Percentiles rank a stretch among this genome's conserved stretches.
Evolutionary conservation across 2,797 vertebrate species (phyloP).

Genomic region (Vespertilio murinus): DNA sequence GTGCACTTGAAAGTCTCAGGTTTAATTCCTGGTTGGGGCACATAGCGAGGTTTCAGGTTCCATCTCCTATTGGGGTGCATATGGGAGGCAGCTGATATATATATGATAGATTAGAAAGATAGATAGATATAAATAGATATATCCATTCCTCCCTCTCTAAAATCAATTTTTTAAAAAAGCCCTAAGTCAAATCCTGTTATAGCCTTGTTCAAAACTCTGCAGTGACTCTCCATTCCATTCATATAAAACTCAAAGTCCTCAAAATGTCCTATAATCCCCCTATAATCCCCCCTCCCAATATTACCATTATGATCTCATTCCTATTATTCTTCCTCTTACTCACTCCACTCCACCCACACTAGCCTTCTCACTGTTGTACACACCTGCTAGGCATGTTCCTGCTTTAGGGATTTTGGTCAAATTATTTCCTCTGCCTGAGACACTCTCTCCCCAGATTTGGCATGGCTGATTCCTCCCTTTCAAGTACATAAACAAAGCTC

Average conservation of each 20-base stretch:
- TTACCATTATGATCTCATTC: neutral
- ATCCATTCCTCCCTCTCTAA: neutral
- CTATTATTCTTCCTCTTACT: neutral
- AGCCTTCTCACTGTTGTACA: neutral
- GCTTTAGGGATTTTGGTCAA: neutral
- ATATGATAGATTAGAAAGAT: too few species aligned
- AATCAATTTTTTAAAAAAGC: neutral
- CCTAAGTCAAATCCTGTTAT: neutral
- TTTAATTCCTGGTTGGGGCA: neutral
- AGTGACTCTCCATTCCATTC: neutral
- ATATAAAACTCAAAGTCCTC: neutral
- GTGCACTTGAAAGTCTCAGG: neutral
- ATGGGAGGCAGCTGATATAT: neutral
- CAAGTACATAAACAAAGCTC: neutral
- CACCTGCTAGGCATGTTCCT: neutral
- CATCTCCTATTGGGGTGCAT: neutral
- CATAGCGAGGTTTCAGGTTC: neutral
- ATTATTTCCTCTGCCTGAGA: neutral
- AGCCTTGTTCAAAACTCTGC: neutral
- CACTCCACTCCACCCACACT: neutral
- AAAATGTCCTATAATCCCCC: slow-evolving; percentile 1
- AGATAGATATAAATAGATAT: too few species aligned
- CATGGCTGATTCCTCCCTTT: neutral
- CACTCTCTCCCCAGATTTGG: neutral
- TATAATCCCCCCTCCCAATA: neutral